A percentile compares a stretch with the other conserved stretches of the same genome.
phyloP scores from a whole-genome alignment of 1,140 invertebrate genomes.

The Sycobia sp. region DNA sequence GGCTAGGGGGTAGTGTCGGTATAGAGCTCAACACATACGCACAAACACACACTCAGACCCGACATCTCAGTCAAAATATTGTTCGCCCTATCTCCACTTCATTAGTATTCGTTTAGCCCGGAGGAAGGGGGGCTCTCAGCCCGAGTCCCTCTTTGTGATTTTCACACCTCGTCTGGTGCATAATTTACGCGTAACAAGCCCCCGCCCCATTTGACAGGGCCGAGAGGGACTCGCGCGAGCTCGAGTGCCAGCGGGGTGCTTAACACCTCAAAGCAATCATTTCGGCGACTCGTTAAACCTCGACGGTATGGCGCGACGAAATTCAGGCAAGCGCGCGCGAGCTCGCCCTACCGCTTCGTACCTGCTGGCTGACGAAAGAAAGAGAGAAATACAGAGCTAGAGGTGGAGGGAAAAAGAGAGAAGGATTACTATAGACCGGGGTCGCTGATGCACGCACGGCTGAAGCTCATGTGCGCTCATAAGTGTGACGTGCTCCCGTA shows the following conservation, averaged over 20 bases:
- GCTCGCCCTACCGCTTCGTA: neutral
- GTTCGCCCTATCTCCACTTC: neutral
- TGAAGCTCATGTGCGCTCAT: too few relatives aligned
- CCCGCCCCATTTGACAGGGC: neutral
- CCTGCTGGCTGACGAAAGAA: too few relatives aligned
- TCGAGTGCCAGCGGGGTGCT: constrained; percentile 17
- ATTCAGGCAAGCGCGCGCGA: constrained; percentile 13
- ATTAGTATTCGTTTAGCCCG: constrained; percentile 32
- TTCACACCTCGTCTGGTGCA: constrained; percentile 32
- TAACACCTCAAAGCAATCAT: constrained; percentile 33
- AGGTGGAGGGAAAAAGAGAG: neutral
- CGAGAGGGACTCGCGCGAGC: neutral
- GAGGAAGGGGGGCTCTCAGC: neutral
- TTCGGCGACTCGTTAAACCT: constrained; percentile 31
- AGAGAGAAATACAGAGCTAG: too few relatives aligned
- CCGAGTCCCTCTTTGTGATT: constrained; percentile 28
- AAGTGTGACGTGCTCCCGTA: neutral
- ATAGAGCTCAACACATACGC: too few relatives aligned
- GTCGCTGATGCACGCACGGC: neutral
- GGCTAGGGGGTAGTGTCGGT: neutral
- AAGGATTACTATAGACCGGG: constrained; percentile 2
- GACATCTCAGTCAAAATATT: constrained; percentile 15
- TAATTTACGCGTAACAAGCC: constrained; percentile 22
- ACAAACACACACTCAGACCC: too few relatives aligned
- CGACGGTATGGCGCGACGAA: constrained; percentile 16